Evolutionary conservation across 2,888 invertebrate genomes (phyloP), one percentile per base, ranked within the genome.

Genomic region (Chaetogeoica ovagalla): DNA sequence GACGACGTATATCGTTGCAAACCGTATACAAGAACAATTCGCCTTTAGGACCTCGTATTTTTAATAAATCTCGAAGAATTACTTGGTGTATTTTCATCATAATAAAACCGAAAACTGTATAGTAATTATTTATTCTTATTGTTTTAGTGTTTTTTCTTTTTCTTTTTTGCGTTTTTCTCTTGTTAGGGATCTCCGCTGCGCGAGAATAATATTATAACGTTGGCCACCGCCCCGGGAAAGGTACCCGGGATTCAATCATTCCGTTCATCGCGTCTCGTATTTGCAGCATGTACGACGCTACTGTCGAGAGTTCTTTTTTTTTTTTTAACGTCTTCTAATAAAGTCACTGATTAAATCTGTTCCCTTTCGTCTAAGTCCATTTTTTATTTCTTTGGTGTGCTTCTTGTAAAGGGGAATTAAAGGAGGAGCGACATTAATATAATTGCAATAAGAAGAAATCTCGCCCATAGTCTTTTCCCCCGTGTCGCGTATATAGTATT

Each of bases 341-440:
- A 63, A 73, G 21, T 73, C 21, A 37, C 52, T 74, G 39, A 65
- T 74, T 74, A 74, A 73, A 55, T 74, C 5, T 2, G 52, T 23
- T 74, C 11, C 21, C 30, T 57, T 65, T 65, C 74, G 55, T 55
- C 48, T 55, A 74, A 17, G 9, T 39, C 37, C 11, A 37, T 74
- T 55, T 74, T 55, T 11, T 52, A 11, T 48, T 30, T 43, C 1
- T 43, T 30, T 4, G 30, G 30, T 30, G 30, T 4, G 30, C 30
- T 30, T 30, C 2, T 7, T 3, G 43, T n/a, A n/a, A 9, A 43
- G 43, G 43, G 8, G 13, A 15, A 13, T 19, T 30, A 30, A 43
- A 43, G 43, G 9, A 43, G 7, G 37, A 52, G 52, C 62, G 48
- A 6, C 21, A 37, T 63, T 63, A 63, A 63, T 52, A 63, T 63